A percentile compares a stretch with the other conserved stretches of the same genome.
These are phyloP conservation scores for Microtus richardsoni DNA, from an alignment of 2,113 vertebrate species.

Conservation along the genomic window DNA sequence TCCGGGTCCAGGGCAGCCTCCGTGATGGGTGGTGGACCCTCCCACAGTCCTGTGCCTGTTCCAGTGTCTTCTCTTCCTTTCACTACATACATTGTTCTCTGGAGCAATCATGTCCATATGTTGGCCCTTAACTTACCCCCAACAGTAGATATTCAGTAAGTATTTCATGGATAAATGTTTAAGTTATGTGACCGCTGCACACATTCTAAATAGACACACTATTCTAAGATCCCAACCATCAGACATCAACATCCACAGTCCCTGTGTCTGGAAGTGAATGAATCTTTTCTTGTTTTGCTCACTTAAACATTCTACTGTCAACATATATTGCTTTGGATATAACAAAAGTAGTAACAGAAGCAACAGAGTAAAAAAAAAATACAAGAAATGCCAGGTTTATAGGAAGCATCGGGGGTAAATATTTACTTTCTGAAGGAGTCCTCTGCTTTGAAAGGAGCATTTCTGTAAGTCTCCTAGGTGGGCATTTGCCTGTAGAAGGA, in stretches of 20 bases:
- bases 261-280: not conserved
- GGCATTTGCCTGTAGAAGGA: not conserved
- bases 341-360: constrained; percentile 32
- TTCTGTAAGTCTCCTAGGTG: constrained; percentile 7
- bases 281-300: not conserved
- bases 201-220: not conserved
- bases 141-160: not conserved
- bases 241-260: not conserved
- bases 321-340: constrained; percentile 9
- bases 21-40: not conserved
- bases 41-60: not conserved
- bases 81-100: not conserved
- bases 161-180: not conserved
- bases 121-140: not conserved
- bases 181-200: not conserved
- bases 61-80: not conserved
- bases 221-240: not conserved
- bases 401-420: constrained; percentile 27
- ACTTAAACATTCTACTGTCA: constrained; percentile 13
- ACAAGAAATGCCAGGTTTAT: constrained; percentile 1
- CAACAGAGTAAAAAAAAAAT: constrained; percentile 2
- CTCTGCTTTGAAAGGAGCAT: constrained; percentile 49
- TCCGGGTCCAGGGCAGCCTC: not conserved
- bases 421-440: not conserved
- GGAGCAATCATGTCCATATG: not conserved